A percentile compares a stretch with the other conserved stretches of the same genome.
Evolutionary conservation across 2,113 vertebrate species (phyloP).

Genomic region (Acanthisitta chloris): DNA sequence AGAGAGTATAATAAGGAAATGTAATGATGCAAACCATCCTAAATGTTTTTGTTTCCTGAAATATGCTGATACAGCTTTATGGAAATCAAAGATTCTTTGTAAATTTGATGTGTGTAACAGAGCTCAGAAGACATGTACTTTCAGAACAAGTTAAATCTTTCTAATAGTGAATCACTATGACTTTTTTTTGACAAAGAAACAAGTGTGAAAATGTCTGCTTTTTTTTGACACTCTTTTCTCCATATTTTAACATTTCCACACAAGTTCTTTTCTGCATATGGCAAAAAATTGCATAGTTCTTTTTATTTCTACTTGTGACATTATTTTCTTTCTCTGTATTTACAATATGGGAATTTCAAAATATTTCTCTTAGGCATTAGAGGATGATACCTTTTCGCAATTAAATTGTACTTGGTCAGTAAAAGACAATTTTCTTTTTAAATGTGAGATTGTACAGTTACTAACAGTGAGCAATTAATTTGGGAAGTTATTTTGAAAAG

Average conservation of each 20-base stretch:
- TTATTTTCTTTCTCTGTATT: neutral
- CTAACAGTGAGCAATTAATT: neutral
- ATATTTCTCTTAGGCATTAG: neutral
- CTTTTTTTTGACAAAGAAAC: neutral
- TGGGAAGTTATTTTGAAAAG: neutral
- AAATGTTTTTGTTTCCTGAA: neutral
- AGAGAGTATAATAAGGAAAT: neutral
- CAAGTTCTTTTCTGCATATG: neutral
- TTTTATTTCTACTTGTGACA: neutral
- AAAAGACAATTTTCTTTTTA: neutral
- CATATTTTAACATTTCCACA: neutral
- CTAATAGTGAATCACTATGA: neutral
- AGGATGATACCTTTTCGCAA: neutral
- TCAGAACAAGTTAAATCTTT: neutral
- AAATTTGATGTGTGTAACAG: fast-evolving
- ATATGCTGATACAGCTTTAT: neutral
- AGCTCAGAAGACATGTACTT: neutral
- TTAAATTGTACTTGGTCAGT: neutral
- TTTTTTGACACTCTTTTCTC: neutral
- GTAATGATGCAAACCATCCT: neutral
- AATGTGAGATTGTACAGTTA: neutral
- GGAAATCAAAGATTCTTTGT: neutral
- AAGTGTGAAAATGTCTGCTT: neutral
- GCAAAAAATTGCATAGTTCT: neutral
- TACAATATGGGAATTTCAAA: neutral